Evolutionary conservation across 2,797 vertebrate species (phyloP).

Genomic region (Enteromius argenteus): DNA sequence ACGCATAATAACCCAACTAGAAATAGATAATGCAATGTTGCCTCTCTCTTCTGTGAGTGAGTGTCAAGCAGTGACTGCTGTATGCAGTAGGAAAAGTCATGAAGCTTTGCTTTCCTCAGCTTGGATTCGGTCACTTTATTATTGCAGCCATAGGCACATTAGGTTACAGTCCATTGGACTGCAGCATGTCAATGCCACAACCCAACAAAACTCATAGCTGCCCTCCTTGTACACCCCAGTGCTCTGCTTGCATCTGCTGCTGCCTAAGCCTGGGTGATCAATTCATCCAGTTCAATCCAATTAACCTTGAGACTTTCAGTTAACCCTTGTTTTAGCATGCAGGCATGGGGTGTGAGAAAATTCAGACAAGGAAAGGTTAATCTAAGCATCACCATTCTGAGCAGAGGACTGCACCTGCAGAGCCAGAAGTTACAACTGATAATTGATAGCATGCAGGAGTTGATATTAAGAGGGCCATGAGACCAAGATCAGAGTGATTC

Average conservation of each 20-base stretch:
- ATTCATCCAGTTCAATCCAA: conserved; percentile 50
- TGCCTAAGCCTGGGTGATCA: conserved; percentile 29
- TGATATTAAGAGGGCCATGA: not conserved
- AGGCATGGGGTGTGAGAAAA: conserved; percentile 1
- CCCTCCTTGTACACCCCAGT: not conserved
- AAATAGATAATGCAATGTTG: conserved; percentile 57
- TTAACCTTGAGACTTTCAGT: conserved; percentile 62
- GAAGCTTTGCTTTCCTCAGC: conserved; percentile 6
- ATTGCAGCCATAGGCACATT: not conserved
- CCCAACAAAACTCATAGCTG: not conserved
- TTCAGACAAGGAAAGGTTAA: not conserved
- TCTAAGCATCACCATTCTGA: not conserved
- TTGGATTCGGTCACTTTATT: not conserved
- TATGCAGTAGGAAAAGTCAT: conserved; percentile 27
- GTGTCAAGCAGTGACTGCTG: conserved; percentile 8
- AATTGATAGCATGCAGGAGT: not conserved
- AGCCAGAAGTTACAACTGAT: not conserved
- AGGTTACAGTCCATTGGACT: conserved; percentile 6
- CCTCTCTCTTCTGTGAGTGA: not conserved
- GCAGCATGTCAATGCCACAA: conserved; percentile 7
- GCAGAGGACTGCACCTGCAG: not conserved
- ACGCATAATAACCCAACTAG: conserved; percentile 54
- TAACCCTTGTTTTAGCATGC: not conserved
- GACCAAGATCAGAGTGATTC: not conserved
- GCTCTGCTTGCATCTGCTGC: not conserved